Base-by-base conservation (phyloP, 2,113 vertebrate genomes). In the Sakesphorus luctuosus region DNA sequence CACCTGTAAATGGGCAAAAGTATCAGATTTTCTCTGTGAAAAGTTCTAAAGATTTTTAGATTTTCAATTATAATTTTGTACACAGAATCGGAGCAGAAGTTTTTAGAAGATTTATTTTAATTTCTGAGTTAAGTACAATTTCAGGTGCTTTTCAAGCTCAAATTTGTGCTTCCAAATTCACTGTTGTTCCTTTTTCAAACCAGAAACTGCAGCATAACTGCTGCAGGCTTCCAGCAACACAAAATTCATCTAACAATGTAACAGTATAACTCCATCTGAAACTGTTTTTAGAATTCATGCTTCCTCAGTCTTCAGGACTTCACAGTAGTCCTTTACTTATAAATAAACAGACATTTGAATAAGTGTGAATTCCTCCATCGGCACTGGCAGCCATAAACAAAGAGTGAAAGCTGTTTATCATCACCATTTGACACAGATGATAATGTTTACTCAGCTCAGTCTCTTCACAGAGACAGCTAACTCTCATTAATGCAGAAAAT, bases 401-500 rank as follows among this genome's bases (percentile, higher is more conserved):
- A 84, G 33, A 76, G 86, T 95, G 83, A 90, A 95, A 90, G 62
- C 72, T 84, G 87, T 96, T 96, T 94, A 80, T 94, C 89, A 89
- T 46, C 33, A 74, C 58, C 74, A 84, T 94, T 94, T 94, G 92
- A 91, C 94, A 95, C 72, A 90, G 68, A 17, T 86, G 89, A 91
- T 77, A 86, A 80, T 74, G 67, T 94, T 96, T 87, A 81, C 61
- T 82, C 74, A 83, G 91, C 80, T 94, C 80, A 55, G 35, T n/a
- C 52, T 90, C 49, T 87, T 94, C 69, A 68, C 46, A 77, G 84
- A 95, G 82, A 83, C 73, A 93, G 82, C 73, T 87, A 86, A 26
- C 89, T 90, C 86, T 96, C 87, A 94, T 95, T 95, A 96, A 95
- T 90, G 63, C 74, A 78, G 79, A 92, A 95, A 94, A 96, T 89